Conservation (phyloP, 2,113 vertebrate species). For the Dascyllus trimaculatus region DNA sequence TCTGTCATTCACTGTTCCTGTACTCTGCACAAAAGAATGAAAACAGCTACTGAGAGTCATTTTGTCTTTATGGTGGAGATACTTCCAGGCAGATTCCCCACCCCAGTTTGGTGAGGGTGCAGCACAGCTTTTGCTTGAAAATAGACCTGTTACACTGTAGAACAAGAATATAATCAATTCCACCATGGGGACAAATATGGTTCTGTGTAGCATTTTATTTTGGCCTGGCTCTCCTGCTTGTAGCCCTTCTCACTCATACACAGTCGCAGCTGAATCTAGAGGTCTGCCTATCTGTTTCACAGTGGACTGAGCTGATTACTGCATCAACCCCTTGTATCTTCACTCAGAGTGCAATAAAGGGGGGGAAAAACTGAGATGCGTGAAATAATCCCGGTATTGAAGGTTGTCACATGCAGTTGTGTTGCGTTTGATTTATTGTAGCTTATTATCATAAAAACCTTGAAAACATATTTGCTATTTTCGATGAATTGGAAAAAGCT, state of each 20-base stretch:
- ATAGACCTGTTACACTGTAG: conserved; percentile 9
- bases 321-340: conserved; percentile 36
- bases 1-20: conserved; percentile 78
- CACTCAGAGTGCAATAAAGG: neutral
- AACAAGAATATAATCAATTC: conserved; percentile 49
- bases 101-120: conserved; percentile 20
- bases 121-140: conserved; percentile 17
- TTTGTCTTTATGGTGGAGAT: conserved; percentile 76
- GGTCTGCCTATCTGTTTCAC: conserved; percentile 65
- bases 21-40: conserved; percentile 75
- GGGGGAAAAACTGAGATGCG: conserved; percentile 44
- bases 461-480: conserved; percentile 26
- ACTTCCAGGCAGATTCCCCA: conserved; percentile 26
- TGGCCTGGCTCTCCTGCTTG: conserved; percentile 78
- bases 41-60: conserved; percentile 75
- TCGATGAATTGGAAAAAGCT: conserved; percentile 43
- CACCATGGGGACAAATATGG: conserved; percentile 74
- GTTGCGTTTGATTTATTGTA: conserved; percentile 43
- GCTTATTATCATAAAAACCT: conserved; percentile 37
- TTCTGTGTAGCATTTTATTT: conserved; percentile 77
- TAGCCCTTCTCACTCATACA: conserved; percentile 76
- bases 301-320: conserved; percentile 41
- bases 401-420: conserved; percentile 32
- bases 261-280: conserved; percentile 75
- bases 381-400: conserved; percentile 38